Conservation (phyloP, 2,888 invertebrate genomes). For the Allophyes oxyacanthae region DNA sequence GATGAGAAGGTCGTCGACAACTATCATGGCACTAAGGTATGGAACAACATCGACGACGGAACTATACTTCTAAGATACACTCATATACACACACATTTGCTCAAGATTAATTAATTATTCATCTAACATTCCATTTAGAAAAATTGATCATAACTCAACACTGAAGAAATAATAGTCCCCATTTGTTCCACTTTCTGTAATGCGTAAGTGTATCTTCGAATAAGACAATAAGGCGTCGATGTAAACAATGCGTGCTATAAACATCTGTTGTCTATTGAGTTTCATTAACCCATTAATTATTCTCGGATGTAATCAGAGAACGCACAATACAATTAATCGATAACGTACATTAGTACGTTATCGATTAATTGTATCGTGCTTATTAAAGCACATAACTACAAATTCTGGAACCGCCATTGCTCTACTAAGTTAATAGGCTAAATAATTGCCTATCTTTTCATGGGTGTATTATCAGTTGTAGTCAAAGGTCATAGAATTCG, state of each 20-base stretch:
- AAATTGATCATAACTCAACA: no score
- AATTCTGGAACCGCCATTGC: not conserved
- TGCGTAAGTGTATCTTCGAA: not conserved
- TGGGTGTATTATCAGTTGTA: conserved; percentile 3
- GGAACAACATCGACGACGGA: conserved; percentile 1
- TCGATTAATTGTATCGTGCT: no score
- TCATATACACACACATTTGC: no score
- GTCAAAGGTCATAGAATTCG: conserved; percentile 9
- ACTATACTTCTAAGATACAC: not conserved
- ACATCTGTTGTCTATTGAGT: conserved; percentile 6
- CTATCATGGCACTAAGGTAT: conserved; percentile 95
- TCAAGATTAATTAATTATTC: no score
- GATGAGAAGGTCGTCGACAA: conserved; percentile 94
- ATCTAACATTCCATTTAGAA: no score
- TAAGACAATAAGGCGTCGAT: conserved; percentile 8
- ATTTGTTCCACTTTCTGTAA: not conserved
- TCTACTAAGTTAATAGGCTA: not conserved
- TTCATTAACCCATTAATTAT: conserved; percentile 24
- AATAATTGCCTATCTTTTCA: conserved; percentile 2
- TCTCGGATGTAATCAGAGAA: no score
- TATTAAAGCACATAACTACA: not conserved
- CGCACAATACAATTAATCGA: no score
- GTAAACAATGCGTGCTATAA: conserved; percentile 30
- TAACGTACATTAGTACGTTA: no score
- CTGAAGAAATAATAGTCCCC: no score